Base-by-base conservation (phyloP, 2,797 vertebrate species). In the Smutsia gigantea region DNA sequence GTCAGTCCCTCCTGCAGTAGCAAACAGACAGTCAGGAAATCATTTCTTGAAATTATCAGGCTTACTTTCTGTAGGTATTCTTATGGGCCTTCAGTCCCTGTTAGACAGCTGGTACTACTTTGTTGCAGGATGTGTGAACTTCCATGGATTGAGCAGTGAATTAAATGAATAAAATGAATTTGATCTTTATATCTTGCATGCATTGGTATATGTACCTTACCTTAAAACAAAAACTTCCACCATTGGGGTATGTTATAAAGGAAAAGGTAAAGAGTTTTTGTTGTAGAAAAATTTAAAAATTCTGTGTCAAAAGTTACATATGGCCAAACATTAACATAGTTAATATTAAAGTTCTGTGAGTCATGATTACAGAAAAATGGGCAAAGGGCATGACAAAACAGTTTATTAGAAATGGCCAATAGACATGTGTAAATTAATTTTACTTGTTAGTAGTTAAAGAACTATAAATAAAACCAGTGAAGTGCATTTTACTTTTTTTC, bases 121-220 rank as follows among this genome's bases (percentile, higher is more conserved):
- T n/a, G n/a, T n/a, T n/a, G n/a, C n/a, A n/a, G n/a, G n/a, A n/a
- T n/a, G n/a, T n/a, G n/a, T n/a, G n/a, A n/a, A n/a, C n/a, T n/a
- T n/a, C n/a, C n/a, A n/a, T n/a, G n/a, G n/a, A n/a, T n/a, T n/a
- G n/a, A n/a, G n/a, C n/a, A n/a, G n/a, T n/a, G n/a, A n/a, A n/a
- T n/a, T n/a, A n/a, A n/a, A n/a, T 74, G 34, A 96, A 15, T 86
- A 93, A 74, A 21, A 84, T 68, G 79, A 74, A 69, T 92, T 63
- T 83, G 17, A 72, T 71, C 27, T 84, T 61, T 83, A 25, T 92
- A 17, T 77, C 49, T 75, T 75, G 2, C 10, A 51, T 96, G 19
- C 57, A 81, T 92, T 87, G 11, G 7, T 66, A 29, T 87, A 72
- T 55, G 14, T 10, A 74, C 31, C 91, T 93, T 85, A 84, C 69